Evolutionary conservation across 1,140 invertebrate genomes (phyloP).

Genomic region (Hydropsyche tenuis): DNA sequence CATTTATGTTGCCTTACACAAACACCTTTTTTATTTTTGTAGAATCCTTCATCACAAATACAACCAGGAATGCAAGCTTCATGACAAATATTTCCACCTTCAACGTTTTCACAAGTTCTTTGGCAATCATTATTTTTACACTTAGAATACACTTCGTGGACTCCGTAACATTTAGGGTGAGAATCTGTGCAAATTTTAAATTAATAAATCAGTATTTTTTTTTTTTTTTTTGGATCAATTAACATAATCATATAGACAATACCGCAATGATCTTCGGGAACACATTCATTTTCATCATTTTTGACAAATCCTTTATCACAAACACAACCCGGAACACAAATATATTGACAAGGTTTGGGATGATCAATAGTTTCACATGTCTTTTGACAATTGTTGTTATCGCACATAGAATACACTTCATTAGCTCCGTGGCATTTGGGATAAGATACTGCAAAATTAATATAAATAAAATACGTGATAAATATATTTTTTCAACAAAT

Average conservation of each 20-base stretch:
- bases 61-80: no score
- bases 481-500: no score
- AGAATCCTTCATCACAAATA: background rate
- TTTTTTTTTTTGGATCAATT: no score
- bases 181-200: background rate
- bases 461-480: no score
- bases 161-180: background rate
- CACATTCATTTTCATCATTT: slow-evolving; percentile 27
- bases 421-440: background rate
- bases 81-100: no score
- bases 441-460: no score
- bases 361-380: background rate
- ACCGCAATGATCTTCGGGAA: slow-evolving; percentile 25
- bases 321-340: background rate
- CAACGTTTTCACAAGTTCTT: slow-evolving; percentile 28
- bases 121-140: slow-evolving; percentile 39
- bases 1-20: background rate
- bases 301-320: slow-evolving; percentile 32
- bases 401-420: background rate
- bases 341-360: no score
- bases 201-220: no score
- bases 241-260: background rate
- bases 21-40: background rate
- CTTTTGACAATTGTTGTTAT: background rate
- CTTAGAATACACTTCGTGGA: slow-evolving; percentile 36